Percentiles rank a stretch among this genome's conserved stretches.
These are phyloP conservation scores for Pterois miles DNA, from an alignment of 2,797 vertebrate genomes.

Conservation along the genomic window DNA sequence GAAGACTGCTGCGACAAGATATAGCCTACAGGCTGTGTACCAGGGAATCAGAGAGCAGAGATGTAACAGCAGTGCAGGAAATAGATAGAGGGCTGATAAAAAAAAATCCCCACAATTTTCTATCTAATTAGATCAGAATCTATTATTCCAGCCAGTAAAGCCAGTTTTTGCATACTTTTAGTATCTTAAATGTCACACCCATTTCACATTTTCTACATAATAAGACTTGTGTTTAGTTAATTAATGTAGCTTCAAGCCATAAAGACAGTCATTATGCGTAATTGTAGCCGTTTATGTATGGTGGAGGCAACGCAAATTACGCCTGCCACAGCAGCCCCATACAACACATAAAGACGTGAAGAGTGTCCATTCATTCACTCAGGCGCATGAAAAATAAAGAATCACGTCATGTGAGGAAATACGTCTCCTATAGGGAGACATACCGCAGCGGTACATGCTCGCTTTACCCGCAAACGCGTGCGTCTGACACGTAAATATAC, in stretches of 20 bases:
- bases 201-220: neutral
- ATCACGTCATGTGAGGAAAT: neutral
- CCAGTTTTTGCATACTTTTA: neutral
- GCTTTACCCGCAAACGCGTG: neutral
- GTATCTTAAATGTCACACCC: neutral
- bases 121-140: neutral
- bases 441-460: neutral
- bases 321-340: neutral
- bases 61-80: neutral
- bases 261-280: neutral
- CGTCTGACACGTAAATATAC: neutral
- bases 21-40: constrained; percentile 11
- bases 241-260: neutral
- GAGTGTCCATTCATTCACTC: neutral
- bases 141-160: neutral
- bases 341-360: neutral
- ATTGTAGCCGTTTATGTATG: constrained; percentile 14
- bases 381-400: neutral
- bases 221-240: neutral
- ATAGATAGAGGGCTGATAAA: neutral
- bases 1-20: constrained; percentile 52
- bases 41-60: constrained; percentile 4
- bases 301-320: neutral
- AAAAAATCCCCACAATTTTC: neutral
- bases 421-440: neutral